Percentiles rank a stretch among this genome's conserved stretches.
phyloP scores from a whole-genome alignment of 2,113 vertebrate genomes.

The Myxocyprinus asiaticus region DNA sequence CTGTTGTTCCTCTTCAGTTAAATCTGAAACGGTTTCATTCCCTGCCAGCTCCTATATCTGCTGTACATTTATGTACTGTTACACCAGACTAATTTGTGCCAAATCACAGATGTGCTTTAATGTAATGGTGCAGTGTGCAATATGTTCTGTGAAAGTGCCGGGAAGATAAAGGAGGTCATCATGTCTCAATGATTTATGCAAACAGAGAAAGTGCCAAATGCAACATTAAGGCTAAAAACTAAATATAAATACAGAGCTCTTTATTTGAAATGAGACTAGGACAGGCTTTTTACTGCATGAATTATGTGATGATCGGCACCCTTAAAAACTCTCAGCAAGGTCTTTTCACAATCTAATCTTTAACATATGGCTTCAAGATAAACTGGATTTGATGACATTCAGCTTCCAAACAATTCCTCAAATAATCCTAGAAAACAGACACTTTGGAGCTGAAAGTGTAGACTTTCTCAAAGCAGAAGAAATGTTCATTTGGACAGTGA shows the following conservation, averaged over 20 bases:
- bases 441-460: too few species aligned
- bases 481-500: background rate
- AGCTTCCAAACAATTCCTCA: conserved; percentile 5
- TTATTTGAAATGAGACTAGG: background rate
- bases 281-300: background rate
- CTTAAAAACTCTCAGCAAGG: background rate
- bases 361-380: conserved; percentile 3
- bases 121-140: conserved; percentile 34
- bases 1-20: background rate
- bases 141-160: conserved; percentile 26
- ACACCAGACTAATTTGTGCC: conserved; percentile 29
- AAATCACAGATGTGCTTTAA: conserved; percentile 37
- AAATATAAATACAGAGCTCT: conserved; percentile 1
- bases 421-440: background rate
- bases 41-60: conserved; percentile 41
- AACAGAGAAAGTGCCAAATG: conserved; percentile 27
- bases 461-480: background rate
- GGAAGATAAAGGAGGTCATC: background rate
- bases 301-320: conserved; percentile 8
- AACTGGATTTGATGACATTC: conserved; percentile 24
- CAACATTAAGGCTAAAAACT: conserved; percentile 12
- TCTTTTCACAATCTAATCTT: background rate
- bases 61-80: conserved; percentile 10
- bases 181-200: conserved; percentile 16
- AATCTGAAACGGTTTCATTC: conserved; percentile 40